Conservation (phyloP, 2,888 invertebrate genomes). For the Polyploca ridens region DNA sequence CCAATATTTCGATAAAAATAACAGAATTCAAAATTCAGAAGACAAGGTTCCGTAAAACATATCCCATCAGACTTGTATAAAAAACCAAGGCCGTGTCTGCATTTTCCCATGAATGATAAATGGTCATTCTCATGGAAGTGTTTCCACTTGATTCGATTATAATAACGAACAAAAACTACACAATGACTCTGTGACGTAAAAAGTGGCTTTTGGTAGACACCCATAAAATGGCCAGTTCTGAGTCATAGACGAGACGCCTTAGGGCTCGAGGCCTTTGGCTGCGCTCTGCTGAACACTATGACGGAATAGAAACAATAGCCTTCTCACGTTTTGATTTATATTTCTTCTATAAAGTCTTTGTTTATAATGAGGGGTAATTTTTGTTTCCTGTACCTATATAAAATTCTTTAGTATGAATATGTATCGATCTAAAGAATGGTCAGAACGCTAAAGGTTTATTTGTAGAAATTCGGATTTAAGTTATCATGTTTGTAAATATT, state of each 20-base stretch:
- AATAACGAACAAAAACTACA: conserved; percentile 22
- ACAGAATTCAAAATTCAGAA: too few species aligned
- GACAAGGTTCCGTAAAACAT: too few species aligned
- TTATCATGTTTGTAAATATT: neutral
- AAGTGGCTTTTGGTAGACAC: conserved; percentile 22
- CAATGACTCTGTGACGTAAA: conserved; percentile 33
- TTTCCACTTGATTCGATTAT: conserved; percentile 22
- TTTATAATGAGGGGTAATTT: conserved; percentile 15
- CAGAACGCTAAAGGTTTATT: too few species aligned
- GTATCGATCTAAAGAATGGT: neutral
- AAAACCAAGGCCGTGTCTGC: neutral
- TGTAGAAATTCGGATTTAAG: neutral
- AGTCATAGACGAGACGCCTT: conserved; percentile 48
- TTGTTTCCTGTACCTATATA: conserved; percentile 7
- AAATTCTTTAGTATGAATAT: neutral
- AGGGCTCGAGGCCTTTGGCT: conserved; percentile 56
- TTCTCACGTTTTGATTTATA: conserved; percentile 57
- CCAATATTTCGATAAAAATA: neutral
- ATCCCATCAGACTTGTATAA: neutral
- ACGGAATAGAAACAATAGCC: conserved; percentile 68
- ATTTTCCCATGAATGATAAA: conserved; percentile 7
- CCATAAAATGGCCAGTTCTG: conserved; percentile 38
- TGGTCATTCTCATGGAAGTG: conserved; percentile 14
- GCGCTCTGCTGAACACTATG: conserved; percentile 64
- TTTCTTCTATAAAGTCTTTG: conserved; percentile 43